Evolutionary conservation across 1,140 invertebrate genomes (phyloP).

Genomic region (Drosophila ficusphila): DNA sequence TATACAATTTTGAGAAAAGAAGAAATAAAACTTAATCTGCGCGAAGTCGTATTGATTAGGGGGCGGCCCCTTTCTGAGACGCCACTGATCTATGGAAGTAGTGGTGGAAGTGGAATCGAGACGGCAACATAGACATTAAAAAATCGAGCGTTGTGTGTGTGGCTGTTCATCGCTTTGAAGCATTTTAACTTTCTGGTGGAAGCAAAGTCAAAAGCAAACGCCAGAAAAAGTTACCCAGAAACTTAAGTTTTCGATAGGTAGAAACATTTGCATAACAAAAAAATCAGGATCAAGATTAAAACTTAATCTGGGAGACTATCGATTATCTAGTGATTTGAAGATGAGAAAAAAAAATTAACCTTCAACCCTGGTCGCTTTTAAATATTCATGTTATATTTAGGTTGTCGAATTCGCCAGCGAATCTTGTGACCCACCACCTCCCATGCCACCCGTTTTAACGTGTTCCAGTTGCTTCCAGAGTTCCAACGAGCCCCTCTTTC

Average conservation of each 20-base stretch:
- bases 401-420: conserved; percentile 6
- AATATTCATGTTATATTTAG: conserved; percentile 11
- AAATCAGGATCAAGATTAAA: no score
- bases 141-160: conserved; percentile 15
- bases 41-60: no score
- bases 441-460: neutral
- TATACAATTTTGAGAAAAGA: no score
- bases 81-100: conserved; percentile 24
- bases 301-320: conserved; percentile 12
- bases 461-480: neutral
- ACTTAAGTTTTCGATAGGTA: neutral
- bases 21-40: neutral
- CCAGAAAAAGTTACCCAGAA: neutral
- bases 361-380: conserved; percentile 11
- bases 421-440: conserved; percentile 23
- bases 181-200: neutral
- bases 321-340: conserved; percentile 15
- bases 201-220: conserved; percentile 3
- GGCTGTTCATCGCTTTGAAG: neutral
- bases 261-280: neutral
- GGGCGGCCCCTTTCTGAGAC: neutral
- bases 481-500: neutral
- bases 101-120: conserved; percentile 37
- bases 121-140: conserved; percentile 33
- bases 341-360: neutral